A percentile compares a stretch with the other conserved stretches of the same genome.
Evolutionary conservation across 2,888 invertebrate genomes (phyloP).

Genomic region (Chrysodeixis includens): DNA sequence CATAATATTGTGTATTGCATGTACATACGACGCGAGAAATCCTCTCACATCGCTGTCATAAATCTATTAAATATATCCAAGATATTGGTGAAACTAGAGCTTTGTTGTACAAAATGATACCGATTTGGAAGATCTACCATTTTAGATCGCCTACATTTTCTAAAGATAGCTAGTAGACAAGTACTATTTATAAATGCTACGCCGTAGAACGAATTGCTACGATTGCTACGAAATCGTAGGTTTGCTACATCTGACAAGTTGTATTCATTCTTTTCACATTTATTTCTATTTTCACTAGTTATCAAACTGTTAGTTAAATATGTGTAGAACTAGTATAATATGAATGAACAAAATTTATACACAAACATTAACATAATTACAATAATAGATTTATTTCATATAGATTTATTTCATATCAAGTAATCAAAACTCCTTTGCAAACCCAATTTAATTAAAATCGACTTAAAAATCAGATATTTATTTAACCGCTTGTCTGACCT

Average conservation of each 20-base stretch:
- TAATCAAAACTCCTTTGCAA: too few species aligned
- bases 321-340: too few species aligned
- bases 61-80: background rate
- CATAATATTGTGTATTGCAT: slow-evolving; percentile 1
- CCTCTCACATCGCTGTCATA: background rate
- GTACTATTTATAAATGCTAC: background rate
- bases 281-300: background rate
- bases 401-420: too few species aligned
- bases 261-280: background rate
- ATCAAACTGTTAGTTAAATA: too few species aligned
- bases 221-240: background rate
- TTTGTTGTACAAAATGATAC: background rate
- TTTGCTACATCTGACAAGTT: slow-evolving; percentile 14
- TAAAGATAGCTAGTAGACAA: background rate
- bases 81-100: background rate
- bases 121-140: slow-evolving; percentile 1
- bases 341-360: too few species aligned
- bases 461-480: background rate
- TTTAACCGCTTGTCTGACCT: slow-evolving; percentile 10
- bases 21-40: background rate
- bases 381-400: too few species aligned
- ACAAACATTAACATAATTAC: too few species aligned
- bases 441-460: too few species aligned
- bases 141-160: slow-evolving; percentile 6
- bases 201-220: background rate